Percentiles rank a stretch among this genome's conserved stretches.
Conservation (phyloP, 35 echinoderm and acorn worm species). For the Strongylocentrotus purpuratus region DNA sequence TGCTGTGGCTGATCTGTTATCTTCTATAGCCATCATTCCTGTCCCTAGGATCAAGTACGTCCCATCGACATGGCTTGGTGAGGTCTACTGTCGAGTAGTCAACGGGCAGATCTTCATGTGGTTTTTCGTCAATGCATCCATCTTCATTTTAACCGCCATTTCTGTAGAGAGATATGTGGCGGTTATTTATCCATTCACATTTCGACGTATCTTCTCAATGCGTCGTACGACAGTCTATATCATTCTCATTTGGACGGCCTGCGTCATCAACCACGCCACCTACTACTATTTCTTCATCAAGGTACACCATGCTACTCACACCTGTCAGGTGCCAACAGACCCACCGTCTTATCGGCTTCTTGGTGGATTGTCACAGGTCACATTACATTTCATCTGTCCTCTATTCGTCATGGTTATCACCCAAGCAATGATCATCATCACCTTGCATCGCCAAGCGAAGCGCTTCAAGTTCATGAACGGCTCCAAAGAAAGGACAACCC, state of each 20-base stretch:
- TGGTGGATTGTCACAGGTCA: not conserved
- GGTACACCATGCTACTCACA: not conserved
- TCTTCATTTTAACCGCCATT: slow-evolving; percentile 65
- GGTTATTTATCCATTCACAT: slow-evolving; percentile 61
- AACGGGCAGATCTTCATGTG: slow-evolving; percentile 61
- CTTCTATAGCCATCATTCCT: slow-evolving; percentile 55
- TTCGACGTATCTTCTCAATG: slow-evolving; percentile 62
- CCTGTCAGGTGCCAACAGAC: not conserved
- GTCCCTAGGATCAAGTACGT: not conserved
- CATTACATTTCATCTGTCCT: slow-evolving; percentile 4
- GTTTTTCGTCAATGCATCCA: slow-evolving; percentile 65
- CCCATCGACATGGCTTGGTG: not conserved
- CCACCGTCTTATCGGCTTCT: not conserved
- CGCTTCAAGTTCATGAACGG: not conserved
- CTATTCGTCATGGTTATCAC: slow-evolving; percentile 13
- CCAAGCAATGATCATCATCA: not conserved
- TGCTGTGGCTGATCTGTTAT: slow-evolving; percentile 63
- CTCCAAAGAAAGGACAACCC: not conserved
- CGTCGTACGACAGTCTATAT: not conserved
- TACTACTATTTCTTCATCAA: slow-evolving; percentile 20
- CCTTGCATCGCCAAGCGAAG: not conserved
- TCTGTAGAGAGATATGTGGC: slow-evolving; percentile 72
- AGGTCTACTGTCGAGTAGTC: slow-evolving; percentile 72
- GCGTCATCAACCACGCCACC: not conserved
- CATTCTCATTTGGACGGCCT: not conserved